Evolutionary conservation across 1,140 invertebrate genomes (phyloP).

Genomic region (Odontomachus brunneus): DNA sequence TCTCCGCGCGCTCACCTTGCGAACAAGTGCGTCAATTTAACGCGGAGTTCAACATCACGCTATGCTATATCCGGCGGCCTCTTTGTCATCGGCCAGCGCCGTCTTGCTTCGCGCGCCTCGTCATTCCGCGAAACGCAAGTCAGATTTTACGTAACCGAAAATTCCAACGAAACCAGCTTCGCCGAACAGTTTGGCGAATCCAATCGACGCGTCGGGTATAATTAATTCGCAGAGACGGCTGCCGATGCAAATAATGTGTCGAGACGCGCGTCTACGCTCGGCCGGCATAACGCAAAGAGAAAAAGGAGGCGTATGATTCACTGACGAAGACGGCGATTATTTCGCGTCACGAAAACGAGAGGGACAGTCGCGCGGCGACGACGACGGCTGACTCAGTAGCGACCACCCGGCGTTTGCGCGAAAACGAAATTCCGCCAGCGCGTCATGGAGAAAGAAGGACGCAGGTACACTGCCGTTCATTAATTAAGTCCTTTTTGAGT

Average conservation of each 20-base stretch:
- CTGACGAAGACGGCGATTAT: slow-evolving; percentile 32
- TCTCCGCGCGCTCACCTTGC: neutral
- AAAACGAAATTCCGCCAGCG: slow-evolving; percentile 44
- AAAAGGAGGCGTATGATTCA: slow-evolving; percentile 55
- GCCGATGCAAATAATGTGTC: slow-evolving; percentile 30
- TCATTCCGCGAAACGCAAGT: no score
- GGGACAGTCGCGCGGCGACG: slow-evolving; percentile 29
- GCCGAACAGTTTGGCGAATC: no score
- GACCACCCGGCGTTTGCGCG: neutral
- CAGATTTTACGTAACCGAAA: no score
- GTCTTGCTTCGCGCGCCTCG: neutral
- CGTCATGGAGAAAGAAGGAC: neutral
- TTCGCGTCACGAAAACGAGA: slow-evolving; percentile 49
- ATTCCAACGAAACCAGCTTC: no score
- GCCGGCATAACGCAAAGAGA: neutral
- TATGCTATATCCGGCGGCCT: neutral
- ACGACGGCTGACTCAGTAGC: slow-evolving; percentile 21
- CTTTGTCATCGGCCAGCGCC: neutral
- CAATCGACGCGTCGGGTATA: no score
- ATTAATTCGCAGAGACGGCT: slow-evolving; percentile 31
- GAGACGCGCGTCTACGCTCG: neutral
- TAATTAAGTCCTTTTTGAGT: no score
- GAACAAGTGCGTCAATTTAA: no score
- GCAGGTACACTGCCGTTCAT: no score
- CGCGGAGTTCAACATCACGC: no score